Percentiles rank a stretch among this genome's conserved stretches.
Evolutionary conservation across 2,888 invertebrate species (phyloP).

Genomic region (Stenolophus ochropezus): DNA sequence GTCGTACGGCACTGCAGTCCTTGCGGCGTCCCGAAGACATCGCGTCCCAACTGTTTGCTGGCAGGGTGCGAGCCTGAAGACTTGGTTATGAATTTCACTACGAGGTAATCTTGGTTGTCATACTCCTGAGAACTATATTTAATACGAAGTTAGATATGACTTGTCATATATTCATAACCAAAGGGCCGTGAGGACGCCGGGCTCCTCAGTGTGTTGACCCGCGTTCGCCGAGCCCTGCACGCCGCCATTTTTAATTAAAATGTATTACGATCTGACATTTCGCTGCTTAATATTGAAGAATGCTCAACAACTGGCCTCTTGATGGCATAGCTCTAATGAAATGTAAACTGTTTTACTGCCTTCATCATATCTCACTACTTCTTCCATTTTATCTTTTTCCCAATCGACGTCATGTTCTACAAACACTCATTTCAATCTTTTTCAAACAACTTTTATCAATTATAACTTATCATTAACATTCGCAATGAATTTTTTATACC

Average conservation of each 20-base stretch:
- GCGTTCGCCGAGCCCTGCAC: constrained; percentile 34
- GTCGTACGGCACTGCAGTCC: neutral
- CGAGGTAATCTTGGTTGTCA: constrained; percentile 60
- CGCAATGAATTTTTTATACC: no score
- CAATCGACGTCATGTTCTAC: no score
- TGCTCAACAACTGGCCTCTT: constrained; percentile 32
- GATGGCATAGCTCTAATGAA: constrained; percentile 44
- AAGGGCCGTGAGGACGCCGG: constrained; percentile 50
- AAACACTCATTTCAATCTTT: no score
- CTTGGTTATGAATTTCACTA: constrained; percentile 59
- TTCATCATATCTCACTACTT: constrained; percentile 20
- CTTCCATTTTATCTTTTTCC: no score
- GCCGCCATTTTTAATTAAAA: constrained; percentile 58
- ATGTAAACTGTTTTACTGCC: constrained; percentile 49
- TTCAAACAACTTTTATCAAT: no score
- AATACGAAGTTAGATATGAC: constrained; percentile 60
- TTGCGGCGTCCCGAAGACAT: neutral
- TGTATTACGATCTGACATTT: constrained; percentile 55
- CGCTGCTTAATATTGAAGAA: constrained; percentile 48
- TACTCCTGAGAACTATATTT: constrained; percentile 61
- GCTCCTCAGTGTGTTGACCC: constrained; percentile 55
- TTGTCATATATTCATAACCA: constrained; percentile 60
- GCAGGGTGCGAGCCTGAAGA: constrained; percentile 28
- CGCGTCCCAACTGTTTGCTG: constrained; percentile 39
- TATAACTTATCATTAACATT: no score